Evolutionary conservation across 1,140 invertebrate genomes (phyloP).

Genomic region (Drosophila chauvacae): DNA sequence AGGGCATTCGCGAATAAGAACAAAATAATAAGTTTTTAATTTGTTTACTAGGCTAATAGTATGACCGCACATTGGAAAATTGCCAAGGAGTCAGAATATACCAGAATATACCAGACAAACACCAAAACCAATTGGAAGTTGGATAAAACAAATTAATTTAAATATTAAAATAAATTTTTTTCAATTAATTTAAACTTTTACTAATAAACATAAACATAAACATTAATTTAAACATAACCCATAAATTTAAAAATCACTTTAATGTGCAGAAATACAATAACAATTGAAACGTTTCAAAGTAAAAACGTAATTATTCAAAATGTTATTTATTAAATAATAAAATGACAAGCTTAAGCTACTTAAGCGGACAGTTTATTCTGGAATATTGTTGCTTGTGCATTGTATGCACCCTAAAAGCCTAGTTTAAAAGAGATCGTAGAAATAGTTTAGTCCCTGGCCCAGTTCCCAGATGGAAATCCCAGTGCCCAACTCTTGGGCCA

Average conservation of each 20-base stretch:
- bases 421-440: conserved; percentile 94
- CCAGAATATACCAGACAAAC: not conserved
- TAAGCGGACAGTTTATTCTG: conserved; percentile 14
- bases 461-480: conserved; percentile 98
- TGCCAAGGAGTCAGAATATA: not conserved
- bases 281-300: not conserved
- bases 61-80: not conserved
- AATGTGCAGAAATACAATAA: not conserved
- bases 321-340: not conserved
- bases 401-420: conserved; percentile 23
- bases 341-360: not conserved
- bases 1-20: not conserved
- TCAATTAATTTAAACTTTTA: no score
- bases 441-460: conserved; percentile 97
- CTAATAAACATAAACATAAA: no score
- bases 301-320: not conserved
- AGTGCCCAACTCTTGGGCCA: conserved; percentile 91
- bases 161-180: no score
- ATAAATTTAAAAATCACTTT: no score
- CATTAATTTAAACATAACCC: no score
- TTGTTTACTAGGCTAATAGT: not conserved
- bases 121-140: not conserved
- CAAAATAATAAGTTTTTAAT: not conserved
- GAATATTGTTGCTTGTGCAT: conserved; percentile 13
- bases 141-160: no score